Base-by-base conservation (phyloP, 2,888 invertebrate species). In the Ametastegia equiseti region DNA sequence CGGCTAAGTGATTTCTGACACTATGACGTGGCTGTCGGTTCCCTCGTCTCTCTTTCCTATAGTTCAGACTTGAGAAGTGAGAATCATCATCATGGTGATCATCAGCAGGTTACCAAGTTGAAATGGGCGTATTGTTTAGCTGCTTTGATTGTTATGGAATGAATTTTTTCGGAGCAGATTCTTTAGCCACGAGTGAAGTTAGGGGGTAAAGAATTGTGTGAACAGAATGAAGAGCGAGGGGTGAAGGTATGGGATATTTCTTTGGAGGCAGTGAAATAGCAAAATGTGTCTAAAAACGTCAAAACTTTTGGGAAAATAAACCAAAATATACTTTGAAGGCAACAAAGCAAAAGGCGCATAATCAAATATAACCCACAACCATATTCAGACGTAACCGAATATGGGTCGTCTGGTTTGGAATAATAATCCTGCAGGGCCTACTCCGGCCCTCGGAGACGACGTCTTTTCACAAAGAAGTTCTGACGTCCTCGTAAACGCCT, bases 1-100 rank as follows among this genome's bases (percentile, higher is more conserved):
- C 82, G 83, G 83, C 84, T 88, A 88, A 88, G 88, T 88, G 88
- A 88, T 88, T 88, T 85, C 87, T 88, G 88, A 88, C 88, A 87
- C 87, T 50, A 54, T 54, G 33, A 50, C 45, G 75, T 47, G 75
- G 75, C 33, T 50, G 54, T 75, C 75, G 54, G 60, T 60, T 39
- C 42, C 42, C 85, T 85, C 85, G 84, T 83, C 75, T 83, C 85
- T 85, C 85, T 85, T 45, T 63, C 30, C n/a, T n/a, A 47, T 9
- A 47, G 13, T 54, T 13, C 23, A 80, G 36, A 45, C 27, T 11
- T 36, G 19, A 19, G 39, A 67, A 23, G 67, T 67, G 67, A 67
- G n/a, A 47, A 45, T 42, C 71, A 47, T 71, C 71, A 19, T 67
- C 65, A n/a, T 57, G 3, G 27, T 57, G 23, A 30, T 57, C 57